phyloP scores from a whole-genome alignment of 2,888 invertebrate genomes.

The Arctia plantaginis region DNA sequence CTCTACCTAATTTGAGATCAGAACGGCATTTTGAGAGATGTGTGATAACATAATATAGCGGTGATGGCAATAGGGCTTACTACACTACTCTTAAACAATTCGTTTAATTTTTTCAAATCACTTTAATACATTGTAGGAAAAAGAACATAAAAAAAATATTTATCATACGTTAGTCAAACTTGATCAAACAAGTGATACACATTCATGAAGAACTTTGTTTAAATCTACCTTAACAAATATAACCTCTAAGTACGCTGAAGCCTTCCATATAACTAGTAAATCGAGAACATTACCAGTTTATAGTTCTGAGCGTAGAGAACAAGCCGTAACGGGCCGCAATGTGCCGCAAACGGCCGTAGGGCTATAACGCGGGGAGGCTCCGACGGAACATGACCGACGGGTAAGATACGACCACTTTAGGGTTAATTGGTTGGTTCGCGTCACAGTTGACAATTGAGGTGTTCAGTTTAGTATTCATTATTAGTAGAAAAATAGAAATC shows the following conservation, averaged over 20 bases:
- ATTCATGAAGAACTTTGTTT: neutral
- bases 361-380: constrained; percentile 35
- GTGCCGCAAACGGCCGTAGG: constrained; percentile 73
- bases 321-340: constrained; percentile 38
- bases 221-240: neutral
- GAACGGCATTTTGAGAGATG: no score
- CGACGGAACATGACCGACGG: constrained; percentile 49
- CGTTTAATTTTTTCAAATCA: neutral
- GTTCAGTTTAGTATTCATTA: neutral
- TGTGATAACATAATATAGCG: no score
- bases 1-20: no score
- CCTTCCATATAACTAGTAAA: constrained; percentile 11
- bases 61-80: no score
- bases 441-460: neutral
- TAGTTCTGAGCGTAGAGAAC: constrained; percentile 17
- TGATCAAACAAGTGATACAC: neutral
- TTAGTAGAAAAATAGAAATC: no score
- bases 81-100: no score
- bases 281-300: constrained; percentile 16
- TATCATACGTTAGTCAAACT: no score
- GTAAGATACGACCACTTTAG: constrained; percentile 12
- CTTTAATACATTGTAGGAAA: neutral
- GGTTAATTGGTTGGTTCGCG: constrained; percentile 7
- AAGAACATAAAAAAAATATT: neutral
- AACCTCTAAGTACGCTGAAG: neutral